A percentile compares a stretch with the other conserved stretches of the same genome.
Conservation (phyloP, 2,888 invertebrate species). For the Apantesis nais region DNA sequence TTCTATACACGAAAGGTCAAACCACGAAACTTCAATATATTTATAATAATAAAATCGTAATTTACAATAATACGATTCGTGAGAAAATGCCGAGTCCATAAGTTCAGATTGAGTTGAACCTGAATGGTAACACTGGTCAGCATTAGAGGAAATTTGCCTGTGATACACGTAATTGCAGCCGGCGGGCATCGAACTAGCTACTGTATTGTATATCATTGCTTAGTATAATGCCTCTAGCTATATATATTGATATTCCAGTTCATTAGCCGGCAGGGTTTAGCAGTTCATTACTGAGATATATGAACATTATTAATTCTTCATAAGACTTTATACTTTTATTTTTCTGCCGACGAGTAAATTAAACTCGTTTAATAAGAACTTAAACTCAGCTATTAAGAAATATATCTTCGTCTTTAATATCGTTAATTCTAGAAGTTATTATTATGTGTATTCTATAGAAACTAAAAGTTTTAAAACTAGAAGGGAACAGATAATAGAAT, state of each 20-base stretch:
- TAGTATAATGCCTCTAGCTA: conserved; percentile 37
- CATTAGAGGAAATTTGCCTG: conserved; percentile 67
- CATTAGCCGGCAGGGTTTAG: conserved; percentile 16
- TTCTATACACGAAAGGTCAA: conserved; percentile 26
- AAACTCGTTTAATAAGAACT: not conserved
- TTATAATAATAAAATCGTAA: conserved; percentile 18
- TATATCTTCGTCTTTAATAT: too few species aligned
- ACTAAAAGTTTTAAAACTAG: too few species aligned
- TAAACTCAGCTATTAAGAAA: too few species aligned
- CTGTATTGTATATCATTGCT: conserved; percentile 47
- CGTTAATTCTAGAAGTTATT: too few species aligned
- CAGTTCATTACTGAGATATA: not conserved
- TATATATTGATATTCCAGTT: conserved; percentile 45
- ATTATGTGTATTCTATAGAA: too few species aligned
- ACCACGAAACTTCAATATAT: conserved; percentile 16
- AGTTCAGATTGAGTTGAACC: conserved; percentile 25
- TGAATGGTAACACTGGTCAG: conserved; percentile 49
- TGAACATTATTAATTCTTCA: not conserved
- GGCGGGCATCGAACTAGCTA: conserved; percentile 57
- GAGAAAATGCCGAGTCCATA: conserved; percentile 41
- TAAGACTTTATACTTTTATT: not conserved
- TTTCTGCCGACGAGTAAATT: not conserved
- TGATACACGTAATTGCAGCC: conserved; percentile 57
- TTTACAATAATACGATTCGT: conserved; percentile 33
- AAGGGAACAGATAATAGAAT: not conserved